Evolutionary conservation across 2,113 vertebrate genomes (phyloP).

Genomic region (Vireo altiloquus): DNA sequence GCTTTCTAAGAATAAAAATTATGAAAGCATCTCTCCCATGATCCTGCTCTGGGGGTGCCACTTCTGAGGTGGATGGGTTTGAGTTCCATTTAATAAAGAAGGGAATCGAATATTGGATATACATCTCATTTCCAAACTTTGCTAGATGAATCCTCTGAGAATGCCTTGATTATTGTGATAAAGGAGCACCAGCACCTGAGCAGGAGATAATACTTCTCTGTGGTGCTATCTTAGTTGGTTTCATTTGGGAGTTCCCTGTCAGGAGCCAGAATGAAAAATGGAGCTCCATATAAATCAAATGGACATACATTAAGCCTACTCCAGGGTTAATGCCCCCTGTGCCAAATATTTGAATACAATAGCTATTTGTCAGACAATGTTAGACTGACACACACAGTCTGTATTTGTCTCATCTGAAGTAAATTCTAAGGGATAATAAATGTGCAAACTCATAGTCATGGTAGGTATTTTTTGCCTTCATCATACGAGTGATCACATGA

Average conservation of each 20-base stretch:
- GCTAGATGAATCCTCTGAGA: background rate
- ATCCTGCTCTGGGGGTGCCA: background rate
- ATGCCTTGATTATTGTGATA: slow-evolving; percentile 22
- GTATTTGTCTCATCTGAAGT: background rate
- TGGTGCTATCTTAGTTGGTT: background rate
- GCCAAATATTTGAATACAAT: background rate
- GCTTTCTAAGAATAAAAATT: slow-evolving; percentile 41
- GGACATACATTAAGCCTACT: background rate
- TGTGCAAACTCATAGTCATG: background rate
- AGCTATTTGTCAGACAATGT: background rate
- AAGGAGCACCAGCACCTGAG: background rate
- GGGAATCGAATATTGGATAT: background rate
- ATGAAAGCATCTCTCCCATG: background rate
- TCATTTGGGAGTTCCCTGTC: background rate
- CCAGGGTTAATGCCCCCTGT: background rate
- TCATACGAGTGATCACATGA: background rate
- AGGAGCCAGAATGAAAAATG: background rate
- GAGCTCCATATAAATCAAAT: background rate
- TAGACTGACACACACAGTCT: background rate
- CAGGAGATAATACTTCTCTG: background rate
- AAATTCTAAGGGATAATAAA: background rate
- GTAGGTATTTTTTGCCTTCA: background rate
- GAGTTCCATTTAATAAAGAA: slow-evolving; percentile 38
- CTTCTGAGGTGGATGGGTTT: background rate
- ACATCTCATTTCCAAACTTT: slow-evolving; percentile 7